Percentiles rank a stretch among this genome's conserved stretches.
These are phyloP conservation scores for Percopsis transmontana DNA, from an alignment of 2,113 vertebrate species.

Conservation along the genomic window DNA sequence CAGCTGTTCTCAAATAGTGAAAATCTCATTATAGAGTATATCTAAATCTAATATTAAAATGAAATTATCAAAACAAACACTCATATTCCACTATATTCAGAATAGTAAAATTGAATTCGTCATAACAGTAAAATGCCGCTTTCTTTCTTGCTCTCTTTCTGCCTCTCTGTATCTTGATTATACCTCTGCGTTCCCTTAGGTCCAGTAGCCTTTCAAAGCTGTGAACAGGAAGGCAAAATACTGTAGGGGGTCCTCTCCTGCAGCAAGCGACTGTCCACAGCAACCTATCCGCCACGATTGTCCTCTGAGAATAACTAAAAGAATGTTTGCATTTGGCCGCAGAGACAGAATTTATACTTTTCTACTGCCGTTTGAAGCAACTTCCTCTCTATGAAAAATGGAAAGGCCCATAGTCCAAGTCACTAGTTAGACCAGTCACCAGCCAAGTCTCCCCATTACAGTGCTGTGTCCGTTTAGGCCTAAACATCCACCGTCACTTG, in stretches of 20 bases:
- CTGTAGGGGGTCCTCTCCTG: constrained; percentile 18
- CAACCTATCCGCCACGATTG: constrained; percentile 24
- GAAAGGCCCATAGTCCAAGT: no score
- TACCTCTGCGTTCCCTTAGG: constrained; percentile 20
- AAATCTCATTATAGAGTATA: no score
- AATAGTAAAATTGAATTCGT: no score
- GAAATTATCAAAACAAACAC: no score
- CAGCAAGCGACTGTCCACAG: constrained; percentile 24
- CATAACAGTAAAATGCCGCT: no score
- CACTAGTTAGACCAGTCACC: no score
- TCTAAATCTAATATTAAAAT: no score
- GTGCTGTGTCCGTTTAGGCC: no score
- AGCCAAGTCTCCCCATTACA: no score
- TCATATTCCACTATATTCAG: no score
- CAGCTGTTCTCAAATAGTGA: no score
- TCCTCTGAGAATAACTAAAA: constrained; percentile 45
- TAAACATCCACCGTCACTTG: no score
- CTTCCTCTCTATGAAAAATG: background rate
- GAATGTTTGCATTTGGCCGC: constrained; percentile 30
- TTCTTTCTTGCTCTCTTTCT: background rate
- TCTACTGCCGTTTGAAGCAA: background rate
- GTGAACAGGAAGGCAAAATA: constrained; percentile 26
- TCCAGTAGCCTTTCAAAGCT: background rate
- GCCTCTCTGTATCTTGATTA: constrained; percentile 21
- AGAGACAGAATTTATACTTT: background rate